Conservation (phyloP, 2,113 vertebrate species). For the Spea bombifrons region DNA sequence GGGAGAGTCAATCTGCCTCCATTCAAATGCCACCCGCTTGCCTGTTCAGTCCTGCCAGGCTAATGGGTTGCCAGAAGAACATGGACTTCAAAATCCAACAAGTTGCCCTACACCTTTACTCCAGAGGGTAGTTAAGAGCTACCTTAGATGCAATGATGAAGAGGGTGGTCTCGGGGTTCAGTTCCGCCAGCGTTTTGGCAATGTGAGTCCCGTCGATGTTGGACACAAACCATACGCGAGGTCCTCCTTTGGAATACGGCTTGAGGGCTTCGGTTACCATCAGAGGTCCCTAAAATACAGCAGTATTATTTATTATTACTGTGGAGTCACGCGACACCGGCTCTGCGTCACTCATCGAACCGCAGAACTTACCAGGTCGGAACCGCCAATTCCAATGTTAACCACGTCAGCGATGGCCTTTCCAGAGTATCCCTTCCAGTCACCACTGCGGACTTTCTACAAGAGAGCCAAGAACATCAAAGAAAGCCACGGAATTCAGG, state of each 20-base stretch:
- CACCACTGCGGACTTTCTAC: constrained; percentile 85
- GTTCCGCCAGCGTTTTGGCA: constrained; percentile 84
- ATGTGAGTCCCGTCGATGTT: constrained; percentile 97
- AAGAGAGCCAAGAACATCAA: neutral
- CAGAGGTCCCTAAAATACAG: constrained; percentile 78
- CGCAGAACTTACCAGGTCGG: constrained; percentile 80
- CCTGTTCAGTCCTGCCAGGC: too few species aligned
- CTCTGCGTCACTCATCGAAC: too few species aligned
- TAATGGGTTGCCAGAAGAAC: too few species aligned
- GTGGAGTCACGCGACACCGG: too few species aligned
- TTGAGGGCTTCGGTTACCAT: constrained; percentile 98
- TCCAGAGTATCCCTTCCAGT: constrained; percentile 93
- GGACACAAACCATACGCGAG: constrained; percentile 92
- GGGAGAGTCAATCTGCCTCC: too few species aligned
- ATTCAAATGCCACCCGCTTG: too few species aligned
- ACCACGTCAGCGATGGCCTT: constrained; percentile 90
- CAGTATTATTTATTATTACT: too few species aligned
- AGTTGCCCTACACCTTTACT: too few species aligned
- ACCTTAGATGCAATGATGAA: constrained; percentile 98
- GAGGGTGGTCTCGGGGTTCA: constrained; percentile 84
- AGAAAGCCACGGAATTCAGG: too few species aligned
- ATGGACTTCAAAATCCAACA: too few species aligned
- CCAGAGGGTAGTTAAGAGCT: neutral
- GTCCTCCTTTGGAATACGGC: constrained; percentile 84
- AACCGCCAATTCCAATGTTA: constrained; percentile 93